Evolutionary conservation across 2,797 vertebrate species (phyloP), one percentile per base, ranked within the genome.

Genomic region (Amazona finschi): DNA sequence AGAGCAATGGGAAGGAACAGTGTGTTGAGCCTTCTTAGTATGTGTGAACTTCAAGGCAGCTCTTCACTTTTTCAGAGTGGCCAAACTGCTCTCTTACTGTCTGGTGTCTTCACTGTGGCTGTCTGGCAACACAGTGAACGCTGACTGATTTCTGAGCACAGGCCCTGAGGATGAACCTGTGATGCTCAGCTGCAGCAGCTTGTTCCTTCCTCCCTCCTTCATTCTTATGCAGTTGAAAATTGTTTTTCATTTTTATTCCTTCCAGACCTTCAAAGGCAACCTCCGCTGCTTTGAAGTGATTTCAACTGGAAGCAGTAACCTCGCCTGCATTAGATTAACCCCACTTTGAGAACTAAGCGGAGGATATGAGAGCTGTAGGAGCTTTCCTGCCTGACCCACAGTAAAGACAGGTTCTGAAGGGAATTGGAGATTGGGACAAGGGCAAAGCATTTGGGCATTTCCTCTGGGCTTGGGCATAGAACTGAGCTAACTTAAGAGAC

Each of bases 81-180:
- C n/a, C 50, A 8, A 20, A 41, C 10, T 24, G 2, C 11, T 16
- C 31, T 60, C 24, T 46, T 7, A 0, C 1, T 24, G 28, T 24
- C 13, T 2, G 0, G 5, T 1, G 18, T 6, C 30, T 12, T 27
- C 8, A 2, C 36, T 5, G 57, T 50, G 33, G 61, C 62, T 10
- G 1, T 12, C 53, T 5, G 2, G 61, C 21, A 33, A 62, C 70
- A 15, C 1, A 2, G 19, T 1, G 0, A 9, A 1, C 11, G 1
- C 6, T 14, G 25, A 8, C 33, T 33, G 20, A 11, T 52, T n/a
- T 49, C 77, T 8, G 33, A 46, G 55, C 44, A 17, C 31, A 5
- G 25, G 36, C 27, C 62, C 25, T 41, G 30, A 10, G 33, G 24
- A 22, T 20, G 33, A 43, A 19, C 21, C 18, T 2, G 14, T 0